Percentiles rank a stretch among this genome's conserved stretches.
Evolutionary conservation across 2,113 vertebrate species (phyloP).

Genomic region (Myotis davidii): DNA sequence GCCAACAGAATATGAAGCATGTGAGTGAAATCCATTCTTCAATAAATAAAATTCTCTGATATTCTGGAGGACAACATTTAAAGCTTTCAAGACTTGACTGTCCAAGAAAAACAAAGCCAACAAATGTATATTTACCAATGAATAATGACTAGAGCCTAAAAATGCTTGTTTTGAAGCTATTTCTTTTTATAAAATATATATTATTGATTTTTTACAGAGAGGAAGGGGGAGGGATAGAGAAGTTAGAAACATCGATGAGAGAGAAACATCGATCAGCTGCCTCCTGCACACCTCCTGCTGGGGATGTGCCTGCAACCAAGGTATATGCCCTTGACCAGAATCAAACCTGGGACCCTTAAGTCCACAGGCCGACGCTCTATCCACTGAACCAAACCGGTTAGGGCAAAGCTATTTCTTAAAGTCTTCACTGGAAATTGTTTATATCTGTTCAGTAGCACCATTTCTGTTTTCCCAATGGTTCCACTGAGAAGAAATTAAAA

Average conservation of each 20-base stretch:
- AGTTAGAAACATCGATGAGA: too few species aligned
- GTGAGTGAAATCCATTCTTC: slow-evolving; percentile 4
- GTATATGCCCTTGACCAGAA: too few species aligned
- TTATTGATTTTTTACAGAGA: too few species aligned
- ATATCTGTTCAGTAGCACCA: background rate
- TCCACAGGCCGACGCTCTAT: too few species aligned
- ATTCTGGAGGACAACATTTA: background rate
- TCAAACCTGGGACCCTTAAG: too few species aligned
- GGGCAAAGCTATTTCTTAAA: background rate
- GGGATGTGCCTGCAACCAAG: too few species aligned
- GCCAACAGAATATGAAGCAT: slow-evolving; percentile 21
- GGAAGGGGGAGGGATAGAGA: too few species aligned
- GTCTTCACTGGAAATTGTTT: background rate
- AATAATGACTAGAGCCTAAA: background rate
- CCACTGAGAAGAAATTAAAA: slow-evolving; percentile 50
- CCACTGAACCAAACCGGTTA: too few species aligned
- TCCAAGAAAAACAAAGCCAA: slow-evolving; percentile 23
- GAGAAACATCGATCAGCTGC: too few species aligned
- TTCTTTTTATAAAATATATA: too few species aligned
- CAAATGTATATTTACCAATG: background rate
- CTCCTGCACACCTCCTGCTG: too few species aligned
- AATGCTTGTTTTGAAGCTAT: slow-evolving; percentile 16
- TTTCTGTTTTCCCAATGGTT: slow-evolving; percentile 40
- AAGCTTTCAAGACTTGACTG: background rate
- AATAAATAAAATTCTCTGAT: slow-evolving; percentile 13